Evolutionary conservation across 2,888 invertebrate species (phyloP), one percentile per base, ranked within the genome.

Genomic region (Tetranychus truncatus): DNA sequence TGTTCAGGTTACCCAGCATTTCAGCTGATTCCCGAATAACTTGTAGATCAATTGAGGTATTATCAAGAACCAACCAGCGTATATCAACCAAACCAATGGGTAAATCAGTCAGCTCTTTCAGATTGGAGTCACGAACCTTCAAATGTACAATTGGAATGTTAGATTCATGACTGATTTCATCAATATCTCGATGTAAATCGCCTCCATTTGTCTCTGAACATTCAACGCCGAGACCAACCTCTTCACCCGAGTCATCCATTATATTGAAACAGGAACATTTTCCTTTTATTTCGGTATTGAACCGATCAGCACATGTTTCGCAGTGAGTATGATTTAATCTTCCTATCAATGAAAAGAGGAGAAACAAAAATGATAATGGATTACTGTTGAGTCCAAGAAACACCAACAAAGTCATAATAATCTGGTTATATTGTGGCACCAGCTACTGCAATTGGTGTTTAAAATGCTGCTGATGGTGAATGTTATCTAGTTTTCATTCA

Each of bases 1-100:
- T 67, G n/a, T 74, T 74, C 20, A 77, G 67, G 44, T 45, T 21
- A 9, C 71, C 72, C 9, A 77, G 67, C 7, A 76, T 69, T 74
- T 75, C 76, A 21, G 74, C 67, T 21, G 76, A 76, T 46, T 77
- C 76, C 20, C 76, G 44, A 20, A 77, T 55, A 3, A 71, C 71
- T 24, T 77, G 74, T n/a, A 77, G 74, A 71, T 77, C 77, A 55
- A 77, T 76, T 20, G 72, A 74, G 9, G 77, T 77, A 45, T 77
- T 76, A 46, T 77, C 76, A 15, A 77, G 73, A 71, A 77, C 72
- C 24, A 77, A 45, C 34, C 75, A 46, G 15, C 76, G 74, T 20
- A 77, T 72, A 73, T 74, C 72, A 20, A 74, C 71, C 24, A 77
- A 34, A 34, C 77, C 77, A 21, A 66, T 67, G 6, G 77, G 77